A percentile compares a stretch with the other conserved stretches of the same genome.
phyloP scores from a whole-genome alignment of 1,140 invertebrate species.

The Drosophila tristis region DNA sequence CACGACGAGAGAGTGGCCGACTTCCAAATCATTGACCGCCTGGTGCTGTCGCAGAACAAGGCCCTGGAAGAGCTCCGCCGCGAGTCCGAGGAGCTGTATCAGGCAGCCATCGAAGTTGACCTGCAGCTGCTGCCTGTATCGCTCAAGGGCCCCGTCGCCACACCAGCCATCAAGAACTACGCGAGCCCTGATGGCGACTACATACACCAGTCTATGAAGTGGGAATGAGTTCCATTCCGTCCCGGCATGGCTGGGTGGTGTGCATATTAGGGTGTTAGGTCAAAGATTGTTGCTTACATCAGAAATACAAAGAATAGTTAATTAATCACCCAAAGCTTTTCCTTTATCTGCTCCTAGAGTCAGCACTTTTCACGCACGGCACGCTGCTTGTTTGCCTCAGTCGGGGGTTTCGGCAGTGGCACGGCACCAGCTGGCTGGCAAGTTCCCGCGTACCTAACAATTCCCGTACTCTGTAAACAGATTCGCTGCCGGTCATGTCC shows the following conservation, averaged over 20 bases:
- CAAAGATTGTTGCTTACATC: slow-evolving; percentile 41
- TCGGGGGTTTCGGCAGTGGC: no score
- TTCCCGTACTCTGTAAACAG: no score
- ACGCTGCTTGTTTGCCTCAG: no score
- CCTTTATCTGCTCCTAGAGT: background rate
- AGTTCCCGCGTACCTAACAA: no score
- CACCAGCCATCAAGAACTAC: slow-evolving; percentile 92
- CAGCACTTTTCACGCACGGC: no score
- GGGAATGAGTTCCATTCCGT: slow-evolving; percentile 84
- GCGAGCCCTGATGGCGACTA: slow-evolving; percentile 93
- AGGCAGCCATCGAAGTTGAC: slow-evolving; percentile 92
- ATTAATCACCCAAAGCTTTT: slow-evolving; percentile 3
- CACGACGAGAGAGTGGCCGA: slow-evolving; percentile 87
- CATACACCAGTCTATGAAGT: slow-evolving; percentile 91
- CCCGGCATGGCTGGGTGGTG: background rate
- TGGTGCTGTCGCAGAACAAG: slow-evolving; percentile 89
- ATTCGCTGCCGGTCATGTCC: no score
- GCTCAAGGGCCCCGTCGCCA: slow-evolving; percentile 89
- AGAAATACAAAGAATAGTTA: slow-evolving; percentile 39
- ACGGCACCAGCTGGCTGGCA: no score
- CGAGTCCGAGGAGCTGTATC: slow-evolving; percentile 93
- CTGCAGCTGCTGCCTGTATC: slow-evolving; percentile 88
- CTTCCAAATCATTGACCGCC: slow-evolving; percentile 88
- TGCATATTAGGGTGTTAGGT: slow-evolving; percentile 3
- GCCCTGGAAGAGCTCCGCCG: slow-evolving; percentile 91